Conservation (phyloP, 2,888 invertebrate genomes). For the Spatulosminthurus flaviceps region DNA sequence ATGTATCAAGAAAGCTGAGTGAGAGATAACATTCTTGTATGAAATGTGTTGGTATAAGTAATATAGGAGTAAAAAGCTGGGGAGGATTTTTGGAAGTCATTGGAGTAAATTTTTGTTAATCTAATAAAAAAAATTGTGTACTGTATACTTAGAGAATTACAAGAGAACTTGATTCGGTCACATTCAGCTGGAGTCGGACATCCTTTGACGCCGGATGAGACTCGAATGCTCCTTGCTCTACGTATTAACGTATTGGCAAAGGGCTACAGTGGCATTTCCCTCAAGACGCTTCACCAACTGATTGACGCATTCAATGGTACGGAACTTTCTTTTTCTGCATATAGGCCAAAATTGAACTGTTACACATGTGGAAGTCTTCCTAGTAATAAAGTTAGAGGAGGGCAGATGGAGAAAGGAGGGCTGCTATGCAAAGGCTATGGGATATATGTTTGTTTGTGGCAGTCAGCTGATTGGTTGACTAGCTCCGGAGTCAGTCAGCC, state of each 20-base stretch:
- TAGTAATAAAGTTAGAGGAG: slow-evolving; percentile 6
- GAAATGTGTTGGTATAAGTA: too few species aligned
- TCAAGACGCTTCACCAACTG: slow-evolving; percentile 70
- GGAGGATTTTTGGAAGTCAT: background rate
- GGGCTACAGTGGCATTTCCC: slow-evolving; percentile 74
- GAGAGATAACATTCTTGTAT: too few species aligned
- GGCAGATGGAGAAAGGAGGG: slow-evolving; percentile 8
- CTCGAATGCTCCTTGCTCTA: slow-evolving; percentile 73
- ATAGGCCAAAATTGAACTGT: slow-evolving; percentile 3
- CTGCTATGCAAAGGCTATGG: background rate
- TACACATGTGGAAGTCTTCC: background rate
- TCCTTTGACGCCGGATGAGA: slow-evolving; percentile 71
- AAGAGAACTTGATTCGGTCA: slow-evolving; percentile 74
- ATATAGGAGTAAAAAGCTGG: too few species aligned
- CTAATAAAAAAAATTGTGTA: slow-evolving; percentile 21
- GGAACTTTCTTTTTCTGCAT: slow-evolving; percentile 37
- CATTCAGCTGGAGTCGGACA: slow-evolving; percentile 75
- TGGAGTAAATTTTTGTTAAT: slow-evolving; percentile 15
- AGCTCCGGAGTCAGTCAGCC: slow-evolving; percentile 37
- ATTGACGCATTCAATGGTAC: slow-evolving; percentile 74
- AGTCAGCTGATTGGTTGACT: slow-evolving; percentile 45
- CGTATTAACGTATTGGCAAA: slow-evolving; percentile 76
- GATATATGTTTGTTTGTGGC: slow-evolving; percentile 41
- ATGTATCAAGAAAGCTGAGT: too few species aligned
- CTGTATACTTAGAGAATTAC: slow-evolving; percentile 69